Evolutionary conservation across 2,113 vertebrate genomes (phyloP).

Genomic region (Pantherophis guttatus): DNA sequence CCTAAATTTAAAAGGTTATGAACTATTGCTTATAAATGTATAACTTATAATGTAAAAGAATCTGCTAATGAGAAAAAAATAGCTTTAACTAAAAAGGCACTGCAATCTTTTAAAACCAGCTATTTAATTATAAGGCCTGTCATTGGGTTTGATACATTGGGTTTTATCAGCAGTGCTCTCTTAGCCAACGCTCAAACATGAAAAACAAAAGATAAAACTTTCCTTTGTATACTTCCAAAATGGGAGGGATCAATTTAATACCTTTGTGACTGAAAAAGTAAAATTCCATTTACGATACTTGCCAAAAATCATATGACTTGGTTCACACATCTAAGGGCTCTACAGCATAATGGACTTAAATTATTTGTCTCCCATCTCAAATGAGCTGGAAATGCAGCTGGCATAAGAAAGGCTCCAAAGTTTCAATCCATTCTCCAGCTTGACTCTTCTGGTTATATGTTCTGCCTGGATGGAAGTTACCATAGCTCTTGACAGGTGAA

Average conservation of each 20-base stretch:
- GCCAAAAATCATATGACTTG: background rate
- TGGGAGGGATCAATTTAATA: background rate
- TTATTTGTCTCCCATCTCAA: background rate
- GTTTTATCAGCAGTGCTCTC: background rate
- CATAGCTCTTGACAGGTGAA: background rate
- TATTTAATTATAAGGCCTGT: background rate
- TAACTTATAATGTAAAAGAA: background rate
- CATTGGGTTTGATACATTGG: background rate
- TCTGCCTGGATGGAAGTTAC: background rate
- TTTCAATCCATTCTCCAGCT: background rate
- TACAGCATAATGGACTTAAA: background rate
- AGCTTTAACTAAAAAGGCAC: background rate
- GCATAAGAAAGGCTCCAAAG: background rate
- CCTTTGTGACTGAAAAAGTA: background rate
- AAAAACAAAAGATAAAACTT: background rate
- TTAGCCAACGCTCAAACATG: background rate
- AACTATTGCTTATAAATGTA: background rate
- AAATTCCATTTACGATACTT: background rate
- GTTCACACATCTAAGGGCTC: background rate
- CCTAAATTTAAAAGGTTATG: background rate
- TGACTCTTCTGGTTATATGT: background rate
- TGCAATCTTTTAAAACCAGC: background rate
- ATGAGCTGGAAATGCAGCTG: background rate
- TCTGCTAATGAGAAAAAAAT: background rate
- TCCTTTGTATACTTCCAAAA: background rate